Percentiles rank a stretch among this genome's conserved stretches.
phyloP scores from a whole-genome alignment of 2,888 invertebrate species.

The Leptothorax acervorum region DNA sequence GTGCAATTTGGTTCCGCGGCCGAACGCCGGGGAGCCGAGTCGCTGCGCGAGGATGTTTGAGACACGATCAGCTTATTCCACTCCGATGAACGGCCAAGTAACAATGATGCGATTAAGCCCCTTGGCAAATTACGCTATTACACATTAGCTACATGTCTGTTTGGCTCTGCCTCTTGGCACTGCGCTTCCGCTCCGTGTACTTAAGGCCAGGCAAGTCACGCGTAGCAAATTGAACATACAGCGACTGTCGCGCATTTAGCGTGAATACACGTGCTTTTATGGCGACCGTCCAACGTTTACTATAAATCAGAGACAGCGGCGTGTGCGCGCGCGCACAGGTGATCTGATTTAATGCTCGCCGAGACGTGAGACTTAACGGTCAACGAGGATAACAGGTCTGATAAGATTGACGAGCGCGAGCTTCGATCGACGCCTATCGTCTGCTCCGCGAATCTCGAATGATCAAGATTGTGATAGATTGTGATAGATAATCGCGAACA shows the following conservation, averaged over 20 bases:
- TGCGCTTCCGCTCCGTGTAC: slow-evolving; percentile 64
- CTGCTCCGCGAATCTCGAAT: background rate
- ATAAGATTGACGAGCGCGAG: slow-evolving; percentile 35
- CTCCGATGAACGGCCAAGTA: slow-evolving; percentile 80
- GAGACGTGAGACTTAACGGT: slow-evolving; percentile 12
- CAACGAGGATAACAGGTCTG: slow-evolving; percentile 23
- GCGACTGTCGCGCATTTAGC: slow-evolving; percentile 53
- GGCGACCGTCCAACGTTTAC: slow-evolving; percentile 28
- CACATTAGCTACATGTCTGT: slow-evolving; percentile 77
- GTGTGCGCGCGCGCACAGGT: background rate
- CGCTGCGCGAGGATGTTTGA: slow-evolving; percentile 74
- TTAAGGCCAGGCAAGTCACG: slow-evolving; percentile 69
- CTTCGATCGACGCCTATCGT: slow-evolving; percentile 10
- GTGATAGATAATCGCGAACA: slow-evolving; percentile 16
- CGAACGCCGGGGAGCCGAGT: slow-evolving; percentile 61
- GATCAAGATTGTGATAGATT: background rate
- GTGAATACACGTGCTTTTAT: slow-evolving; percentile 46
- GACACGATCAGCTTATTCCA: slow-evolving; percentile 84
- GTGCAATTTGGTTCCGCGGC: slow-evolving; percentile 76
- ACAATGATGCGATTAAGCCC: slow-evolving; percentile 83
- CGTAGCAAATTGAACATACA: slow-evolving; percentile 52
- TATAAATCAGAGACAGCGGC: slow-evolving; percentile 32
- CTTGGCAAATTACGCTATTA: slow-evolving; percentile 81
- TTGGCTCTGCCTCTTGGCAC: slow-evolving; percentile 78
- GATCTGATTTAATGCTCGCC: slow-evolving; percentile 32